Evolutionary conservation across 2,113 vertebrate genomes (phyloP).

Genomic region (Lagopus leucura): DNA sequence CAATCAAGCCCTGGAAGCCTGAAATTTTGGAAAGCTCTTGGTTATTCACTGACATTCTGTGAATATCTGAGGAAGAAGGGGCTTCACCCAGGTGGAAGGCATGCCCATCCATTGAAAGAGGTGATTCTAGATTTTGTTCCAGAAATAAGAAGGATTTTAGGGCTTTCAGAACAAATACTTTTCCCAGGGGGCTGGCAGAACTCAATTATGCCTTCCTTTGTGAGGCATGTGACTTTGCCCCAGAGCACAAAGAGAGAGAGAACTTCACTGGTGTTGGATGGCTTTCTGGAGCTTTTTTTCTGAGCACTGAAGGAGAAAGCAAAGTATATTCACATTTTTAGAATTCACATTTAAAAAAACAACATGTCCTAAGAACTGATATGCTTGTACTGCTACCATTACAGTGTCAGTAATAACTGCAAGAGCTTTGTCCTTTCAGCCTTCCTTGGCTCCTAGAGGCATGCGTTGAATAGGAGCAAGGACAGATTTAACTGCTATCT

Average conservation of each 20-base stretch:
- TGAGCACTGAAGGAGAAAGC: not conserved
- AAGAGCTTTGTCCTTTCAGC: not conserved
- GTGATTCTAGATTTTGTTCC: not conserved
- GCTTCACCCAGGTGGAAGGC: not conserved
- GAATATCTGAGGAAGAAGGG: not conserved
- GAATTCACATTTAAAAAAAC: not conserved
- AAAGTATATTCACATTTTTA: not conserved
- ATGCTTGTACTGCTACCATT: not conserved
- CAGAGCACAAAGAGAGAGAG: not conserved
- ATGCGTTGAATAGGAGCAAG: not conserved
- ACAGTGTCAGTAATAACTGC: not conserved
- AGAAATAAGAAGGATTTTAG: not conserved
- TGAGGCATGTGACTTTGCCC: not conserved
- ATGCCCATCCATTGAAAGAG: not conserved
- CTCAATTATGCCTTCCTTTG: not conserved
- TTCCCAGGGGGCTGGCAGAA: not conserved
- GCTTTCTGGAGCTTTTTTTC: not conserved
- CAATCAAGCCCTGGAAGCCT: not conserved
- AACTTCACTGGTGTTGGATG: not conserved
- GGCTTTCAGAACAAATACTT: not conserved
- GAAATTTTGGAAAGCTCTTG: not conserved
- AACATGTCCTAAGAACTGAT: not conserved
- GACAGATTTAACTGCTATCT: not conserved
- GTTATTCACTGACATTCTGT: not conserved
- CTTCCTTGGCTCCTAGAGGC: not conserved